Evolutionary conservation across 1,140 invertebrate species (phyloP), one percentile per base, ranked within the genome.

Genomic region (Micrasema minimum): DNA sequence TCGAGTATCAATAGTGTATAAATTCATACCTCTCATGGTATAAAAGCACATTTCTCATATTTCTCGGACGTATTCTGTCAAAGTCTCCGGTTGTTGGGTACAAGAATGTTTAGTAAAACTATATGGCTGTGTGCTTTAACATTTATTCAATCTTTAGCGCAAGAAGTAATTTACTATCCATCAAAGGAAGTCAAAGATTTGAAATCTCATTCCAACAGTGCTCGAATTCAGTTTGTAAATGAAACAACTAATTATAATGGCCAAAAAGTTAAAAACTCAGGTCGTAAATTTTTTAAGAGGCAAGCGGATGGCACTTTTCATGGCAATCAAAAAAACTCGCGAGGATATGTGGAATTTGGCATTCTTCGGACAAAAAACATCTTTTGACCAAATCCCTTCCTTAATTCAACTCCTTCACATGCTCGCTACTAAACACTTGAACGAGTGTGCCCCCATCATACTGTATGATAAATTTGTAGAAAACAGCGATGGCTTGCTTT

Each of bases 401-500:
- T 72, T 90, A 12, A 85, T 89, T 5, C 79, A 79, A 31, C 77
- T 90, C 16, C 76, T 90, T 12, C 83, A 84, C 66, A 86, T 85
- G 74, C 83, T 90, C 43, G 83, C 87, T 5, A 26, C 80, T 1
- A 81, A 85, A n/a, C 86, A 90, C 76, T 77, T 90, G 6, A 78
- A 77, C 23, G 86, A 87, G 53, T 90, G 89, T 72, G 84, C 84
- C 1, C 85, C 88, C 0, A 80, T 87, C n/a, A 85, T 91, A 69
- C 81, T 90, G 11, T 90, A 90, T 62, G 90, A 90, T 70, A 79
- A 74, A 37, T 81, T 78, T 75, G 84, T 87, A 1, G 86, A 88
- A 78, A 78, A 80, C 14, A 79, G 79, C n/a, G 85, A 88, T 55
- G 81, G 78, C 6, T 76, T 86, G 9, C 77, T 90, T 22, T 77